phyloP scores from a whole-genome alignment of 2,113 vertebrate genomes.

The Spermophilus dauricus region DNA sequence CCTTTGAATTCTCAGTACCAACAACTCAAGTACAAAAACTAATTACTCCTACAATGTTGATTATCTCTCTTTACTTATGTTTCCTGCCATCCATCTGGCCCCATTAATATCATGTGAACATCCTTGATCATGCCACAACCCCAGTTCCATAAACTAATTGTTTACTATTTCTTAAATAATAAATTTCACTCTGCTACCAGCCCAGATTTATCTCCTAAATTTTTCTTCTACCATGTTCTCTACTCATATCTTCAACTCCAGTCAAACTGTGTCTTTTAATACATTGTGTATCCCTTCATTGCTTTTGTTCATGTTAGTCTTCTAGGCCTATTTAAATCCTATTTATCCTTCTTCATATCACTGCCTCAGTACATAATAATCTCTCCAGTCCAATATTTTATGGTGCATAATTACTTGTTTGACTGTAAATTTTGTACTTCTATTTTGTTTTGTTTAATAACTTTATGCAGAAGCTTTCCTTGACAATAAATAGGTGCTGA shows the following conservation, averaged over 20 bases:
- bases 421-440: neutral
- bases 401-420: neutral
- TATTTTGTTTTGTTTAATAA: neutral
- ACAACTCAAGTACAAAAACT: neutral
- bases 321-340: slow-evolving; percentile 26
- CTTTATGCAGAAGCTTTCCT: neutral
- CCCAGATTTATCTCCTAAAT: slow-evolving; percentile 2
- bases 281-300: neutral
- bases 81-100: neutral
- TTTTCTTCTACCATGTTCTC: slow-evolving; percentile 3
- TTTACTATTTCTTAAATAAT: slow-evolving; percentile 20
- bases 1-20: slow-evolving; percentile 44
- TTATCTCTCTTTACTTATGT: neutral
- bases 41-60: neutral
- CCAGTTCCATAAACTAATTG: neutral
- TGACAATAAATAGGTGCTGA: neutral
- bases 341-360: slow-evolving; percentile 33
- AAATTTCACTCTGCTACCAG: neutral
- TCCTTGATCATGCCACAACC: neutral
- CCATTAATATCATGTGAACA: neutral
- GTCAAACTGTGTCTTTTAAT: neutral
- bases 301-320: neutral
- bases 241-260: neutral
- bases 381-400: neutral
- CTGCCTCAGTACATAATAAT: slow-evolving; percentile 14